These are phyloP conservation scores for Lycaon pictus DNA, from an alignment of 2,113 vertebrate genomes.

Conservation along the genomic window DNA sequence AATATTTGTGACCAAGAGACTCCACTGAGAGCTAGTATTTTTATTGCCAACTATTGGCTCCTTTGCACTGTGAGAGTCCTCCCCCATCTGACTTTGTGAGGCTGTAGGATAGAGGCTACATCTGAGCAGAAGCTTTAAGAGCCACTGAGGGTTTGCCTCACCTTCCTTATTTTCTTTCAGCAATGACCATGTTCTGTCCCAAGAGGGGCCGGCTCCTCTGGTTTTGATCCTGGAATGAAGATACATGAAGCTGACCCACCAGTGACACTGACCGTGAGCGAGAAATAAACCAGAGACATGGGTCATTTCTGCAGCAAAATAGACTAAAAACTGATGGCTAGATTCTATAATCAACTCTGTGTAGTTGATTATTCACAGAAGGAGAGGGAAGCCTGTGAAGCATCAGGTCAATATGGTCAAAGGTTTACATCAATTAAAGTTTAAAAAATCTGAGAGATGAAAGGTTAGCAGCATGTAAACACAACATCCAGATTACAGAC, in stretches of 20 bases:
- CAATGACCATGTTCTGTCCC: too few species aligned
- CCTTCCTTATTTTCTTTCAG: neutral
- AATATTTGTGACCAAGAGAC: neutral
- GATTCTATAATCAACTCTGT: neutral
- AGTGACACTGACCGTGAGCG: neutral
- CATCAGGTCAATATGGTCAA: neutral
- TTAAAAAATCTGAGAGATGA: neutral
- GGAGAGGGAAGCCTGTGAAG: neutral
- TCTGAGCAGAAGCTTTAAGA: neutral
- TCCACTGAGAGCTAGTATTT: neutral
- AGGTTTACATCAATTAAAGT: neutral
- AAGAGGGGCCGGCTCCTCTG: neutral
- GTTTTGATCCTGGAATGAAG: neutral
- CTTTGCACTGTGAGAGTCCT: neutral
- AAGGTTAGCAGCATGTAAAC: neutral
- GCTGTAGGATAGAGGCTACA: rapidly evolving
- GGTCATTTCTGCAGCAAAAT: neutral
- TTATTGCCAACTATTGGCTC: rapidly evolving
- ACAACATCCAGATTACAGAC: neutral
- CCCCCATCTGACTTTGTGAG: neutral
- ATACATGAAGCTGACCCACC: neutral
- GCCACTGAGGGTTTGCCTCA: neutral
- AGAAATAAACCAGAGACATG: neutral
- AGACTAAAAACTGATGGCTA: neutral
- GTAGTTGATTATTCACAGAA: neutral